Evolutionary conservation across 2,888 invertebrate genomes (phyloP), one percentile per base, ranked within the genome.

Genomic region (Cylindroiulus punctatus): DNA sequence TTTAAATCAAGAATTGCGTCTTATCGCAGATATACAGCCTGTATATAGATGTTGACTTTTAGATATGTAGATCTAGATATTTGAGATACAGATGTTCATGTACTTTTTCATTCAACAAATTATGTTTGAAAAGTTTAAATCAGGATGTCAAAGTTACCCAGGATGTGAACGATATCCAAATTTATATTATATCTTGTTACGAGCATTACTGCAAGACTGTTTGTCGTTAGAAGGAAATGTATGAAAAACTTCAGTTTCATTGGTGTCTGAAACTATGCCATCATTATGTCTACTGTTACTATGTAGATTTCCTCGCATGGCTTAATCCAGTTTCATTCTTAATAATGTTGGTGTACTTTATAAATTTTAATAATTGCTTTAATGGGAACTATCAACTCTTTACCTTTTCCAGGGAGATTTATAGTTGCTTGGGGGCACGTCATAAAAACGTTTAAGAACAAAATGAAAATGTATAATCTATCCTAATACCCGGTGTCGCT

Each of bases 41-140:
- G n/a, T n/a, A n/a, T n/a, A n/a, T n/a, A n/a, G 36, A 36, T 36
- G 7, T 36, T 36, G 36, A 36, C 36, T 4, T 36, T 7, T 7
- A 36, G 36, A 65, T 65, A 36, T 52, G n/a, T n/a, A n/a, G n/a
- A n/a, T n/a, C n/a, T n/a, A n/a, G n/a, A n/a, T n/a, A n/a, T n/a
- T n/a, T n/a, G n/a, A n/a, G n/a, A n/a, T n/a, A n/a, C n/a, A n/a
- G n/a, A n/a, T n/a, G n/a, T n/a, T n/a, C n/a, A n/a, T n/a, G n/a
- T n/a, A n/a, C n/a, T 52, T 57, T 57, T 57, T 57, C n/a, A 17
- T n/a, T 57, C 52, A 57, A 57, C 52, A 57, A n/a, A 57, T 22
- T 22, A 65, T 8, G 22, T 26, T 36, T 65, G 65, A 65, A 8
- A 65, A 0, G n/a, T n/a, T 8, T 22, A 10, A n/a, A 22, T 26